Conservation (phyloP, 2,888 invertebrate genomes). For the Polyploca ridens region DNA sequence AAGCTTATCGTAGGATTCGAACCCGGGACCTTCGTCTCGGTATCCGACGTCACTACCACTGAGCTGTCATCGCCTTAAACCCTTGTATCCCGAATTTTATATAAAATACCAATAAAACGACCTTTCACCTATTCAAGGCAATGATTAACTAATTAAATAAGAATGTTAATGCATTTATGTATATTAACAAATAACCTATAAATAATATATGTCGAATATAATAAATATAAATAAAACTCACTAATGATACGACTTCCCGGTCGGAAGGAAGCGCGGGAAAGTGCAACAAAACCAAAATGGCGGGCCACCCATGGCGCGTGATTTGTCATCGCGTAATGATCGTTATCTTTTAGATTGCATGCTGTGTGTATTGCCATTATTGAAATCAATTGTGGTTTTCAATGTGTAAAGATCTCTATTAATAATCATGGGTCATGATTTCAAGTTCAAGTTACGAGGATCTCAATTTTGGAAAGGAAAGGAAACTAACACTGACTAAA, state of each 20-base stretch:
- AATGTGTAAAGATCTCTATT: slow-evolving; percentile 3
- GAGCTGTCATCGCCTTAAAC: too few species aligned
- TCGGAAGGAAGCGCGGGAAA: slow-evolving; percentile 56
- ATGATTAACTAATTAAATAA: too few species aligned
- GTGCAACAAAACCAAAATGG: slow-evolving; percentile 53
- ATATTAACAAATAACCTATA: too few species aligned
- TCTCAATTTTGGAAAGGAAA: neutral
- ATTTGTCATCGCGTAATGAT: slow-evolving; percentile 69
- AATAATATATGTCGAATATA: neutral
- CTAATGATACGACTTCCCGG: slow-evolving; percentile 57
- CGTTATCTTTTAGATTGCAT: slow-evolving; percentile 11
- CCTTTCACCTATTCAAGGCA: too few species aligned
- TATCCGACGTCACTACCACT: too few species aligned
- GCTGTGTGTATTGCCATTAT: slow-evolving; percentile 6
- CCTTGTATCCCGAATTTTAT: too few species aligned
- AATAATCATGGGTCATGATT: neutral
- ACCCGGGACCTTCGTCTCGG: too few species aligned
- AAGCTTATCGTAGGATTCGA: too few species aligned
- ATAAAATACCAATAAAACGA: too few species aligned
- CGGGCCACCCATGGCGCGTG: slow-evolving; percentile 71
- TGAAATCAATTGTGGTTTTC: slow-evolving; percentile 17
- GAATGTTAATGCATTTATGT: too few species aligned
- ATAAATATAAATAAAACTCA: slow-evolving; percentile 22
- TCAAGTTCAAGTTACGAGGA: neutral
- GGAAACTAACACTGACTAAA: too few species aligned